Evolutionary conservation across 64 coral and sea anemone genomes (phyloP).

Genomic region (Montipora cactus): DNA sequence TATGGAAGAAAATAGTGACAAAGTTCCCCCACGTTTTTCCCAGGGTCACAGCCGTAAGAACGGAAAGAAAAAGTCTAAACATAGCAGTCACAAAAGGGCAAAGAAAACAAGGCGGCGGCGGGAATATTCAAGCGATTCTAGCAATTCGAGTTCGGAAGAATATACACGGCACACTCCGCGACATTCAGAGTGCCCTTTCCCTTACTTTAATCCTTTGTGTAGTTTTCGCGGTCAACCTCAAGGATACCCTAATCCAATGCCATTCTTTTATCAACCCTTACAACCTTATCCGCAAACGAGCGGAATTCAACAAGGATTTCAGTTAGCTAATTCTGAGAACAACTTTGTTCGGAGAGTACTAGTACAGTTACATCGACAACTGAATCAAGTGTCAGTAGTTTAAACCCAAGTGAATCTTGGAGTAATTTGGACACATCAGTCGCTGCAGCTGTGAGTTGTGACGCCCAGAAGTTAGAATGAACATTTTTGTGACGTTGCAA

Average conservation of each 20-base stretch:
- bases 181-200: conserved; percentile 44
- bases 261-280: conserved; percentile 46
- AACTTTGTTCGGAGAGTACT: conserved; percentile 53
- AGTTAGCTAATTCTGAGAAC: conserved; percentile 51
- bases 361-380: conserved; percentile 41
- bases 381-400: conserved; percentile 33
- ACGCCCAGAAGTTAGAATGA: not conserved
- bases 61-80: conserved; percentile 42
- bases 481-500: too few relatives aligned
- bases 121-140: conserved; percentile 47
- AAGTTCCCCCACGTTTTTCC: conserved; percentile 20
- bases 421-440: conserved; percentile 22
- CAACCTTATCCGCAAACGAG: conserved; percentile 55
- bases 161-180: conserved; percentile 1
- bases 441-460: conserved; percentile 1
- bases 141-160: conserved; percentile 52
- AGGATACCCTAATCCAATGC: conserved; percentile 61
- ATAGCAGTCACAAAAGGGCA: conserved; percentile 37
- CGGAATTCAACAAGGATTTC: conserved; percentile 56
- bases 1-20: conserved; percentile 13
- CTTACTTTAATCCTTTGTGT: conserved; percentile 39
- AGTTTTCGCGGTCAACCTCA: conserved; percentile 54
- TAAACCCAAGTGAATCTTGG: conserved; percentile 18
- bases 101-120: conserved; percentile 39
- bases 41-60: conserved; percentile 4